Conservation (phyloP, 1,140 invertebrate genomes). For the Drosophila tristis region DNA sequence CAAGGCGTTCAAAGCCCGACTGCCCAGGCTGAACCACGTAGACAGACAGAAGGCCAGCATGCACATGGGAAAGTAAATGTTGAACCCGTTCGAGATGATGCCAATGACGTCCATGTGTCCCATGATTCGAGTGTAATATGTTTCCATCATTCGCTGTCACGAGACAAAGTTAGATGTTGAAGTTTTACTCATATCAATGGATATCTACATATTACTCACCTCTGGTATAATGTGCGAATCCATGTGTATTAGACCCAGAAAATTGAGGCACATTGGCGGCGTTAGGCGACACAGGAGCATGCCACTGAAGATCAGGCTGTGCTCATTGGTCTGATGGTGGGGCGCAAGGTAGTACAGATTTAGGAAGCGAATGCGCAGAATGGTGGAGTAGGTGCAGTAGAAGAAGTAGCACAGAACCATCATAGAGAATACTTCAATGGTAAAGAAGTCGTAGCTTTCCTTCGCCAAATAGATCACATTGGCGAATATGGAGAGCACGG, state of each 20-base stretch:
- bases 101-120: slow-evolving; percentile 99
- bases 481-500: slow-evolving; percentile 97
- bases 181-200: slow-evolving; percentile 37
- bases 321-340: slow-evolving; percentile 99
- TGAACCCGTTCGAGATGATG: slow-evolving; percentile 98
- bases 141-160: slow-evolving; percentile 76
- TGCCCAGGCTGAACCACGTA: slow-evolving; percentile 98
- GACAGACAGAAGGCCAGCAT: slow-evolving; percentile 97
- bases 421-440: slow-evolving; percentile 96
- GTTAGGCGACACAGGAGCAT: slow-evolving; percentile 98
- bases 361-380: slow-evolving; percentile 97
- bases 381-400: slow-evolving; percentile 98
- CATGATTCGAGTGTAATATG: slow-evolving; percentile 93
- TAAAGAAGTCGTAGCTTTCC: slow-evolving; percentile 95
- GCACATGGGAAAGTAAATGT: slow-evolving; percentile 99
- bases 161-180: slow-evolving; percentile 88
- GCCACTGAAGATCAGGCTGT: slow-evolving; percentile 99
- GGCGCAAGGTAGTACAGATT: slow-evolving; percentile 99
- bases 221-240: slow-evolving; percentile 97
- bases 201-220: slow-evolving; percentile 22
- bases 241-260: slow-evolving; percentile 98
- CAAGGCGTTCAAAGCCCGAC: slow-evolving; percentile 92
- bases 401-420: slow-evolving; percentile 96
- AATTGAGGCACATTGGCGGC: slow-evolving; percentile 99
- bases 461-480: slow-evolving; percentile 93